Evolutionary conservation across 2,797 vertebrate species (phyloP).

Genomic region (Phataginus tetradactyla): DNA sequence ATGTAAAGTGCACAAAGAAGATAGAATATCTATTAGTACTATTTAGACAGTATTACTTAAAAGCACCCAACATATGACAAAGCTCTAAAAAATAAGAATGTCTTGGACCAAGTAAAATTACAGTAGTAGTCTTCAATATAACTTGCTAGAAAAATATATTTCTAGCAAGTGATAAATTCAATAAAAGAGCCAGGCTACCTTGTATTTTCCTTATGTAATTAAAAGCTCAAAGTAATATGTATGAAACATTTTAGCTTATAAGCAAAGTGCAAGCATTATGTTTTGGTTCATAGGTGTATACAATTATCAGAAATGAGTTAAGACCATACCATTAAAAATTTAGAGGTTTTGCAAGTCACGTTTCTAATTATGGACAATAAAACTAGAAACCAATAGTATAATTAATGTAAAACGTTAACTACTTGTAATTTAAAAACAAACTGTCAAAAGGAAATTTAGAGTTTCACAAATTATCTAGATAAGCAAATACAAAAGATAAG

Average conservation of each 20-base stretch:
- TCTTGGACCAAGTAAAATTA: not conserved
- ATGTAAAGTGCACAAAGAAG: not conserved
- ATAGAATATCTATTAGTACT: not conserved
- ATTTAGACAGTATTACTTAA: not conserved
- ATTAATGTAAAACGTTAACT: constrained; percentile 17
- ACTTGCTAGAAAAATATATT: constrained; percentile 36
- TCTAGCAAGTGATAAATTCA: constrained; percentile 44
- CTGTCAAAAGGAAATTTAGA: constrained; percentile 48
- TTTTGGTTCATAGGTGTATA: constrained; percentile 23
- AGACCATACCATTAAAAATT: constrained; percentile 35
- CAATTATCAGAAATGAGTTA: constrained; percentile 33
- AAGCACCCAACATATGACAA: not conserved
- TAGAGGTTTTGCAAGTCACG: not conserved
- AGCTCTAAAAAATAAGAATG: not conserved
- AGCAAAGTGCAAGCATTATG: not conserved
- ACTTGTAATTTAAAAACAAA: constrained; percentile 56
- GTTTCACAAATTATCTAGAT: not conserved
- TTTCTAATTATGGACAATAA: constrained; percentile 57
- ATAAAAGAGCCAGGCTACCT: not conserved
- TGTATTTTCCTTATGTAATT: constrained; percentile 45
- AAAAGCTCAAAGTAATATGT: constrained; percentile 25
- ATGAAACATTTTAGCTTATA: not conserved
- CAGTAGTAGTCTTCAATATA: constrained; percentile 14
- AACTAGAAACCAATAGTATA: constrained; percentile 37
- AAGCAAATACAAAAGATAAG: constrained; percentile 34